These are phyloP conservation scores for Brachypteracias leptosomus DNA, from an alignment of 2,113 vertebrate genomes.

Conservation along the genomic window DNA sequence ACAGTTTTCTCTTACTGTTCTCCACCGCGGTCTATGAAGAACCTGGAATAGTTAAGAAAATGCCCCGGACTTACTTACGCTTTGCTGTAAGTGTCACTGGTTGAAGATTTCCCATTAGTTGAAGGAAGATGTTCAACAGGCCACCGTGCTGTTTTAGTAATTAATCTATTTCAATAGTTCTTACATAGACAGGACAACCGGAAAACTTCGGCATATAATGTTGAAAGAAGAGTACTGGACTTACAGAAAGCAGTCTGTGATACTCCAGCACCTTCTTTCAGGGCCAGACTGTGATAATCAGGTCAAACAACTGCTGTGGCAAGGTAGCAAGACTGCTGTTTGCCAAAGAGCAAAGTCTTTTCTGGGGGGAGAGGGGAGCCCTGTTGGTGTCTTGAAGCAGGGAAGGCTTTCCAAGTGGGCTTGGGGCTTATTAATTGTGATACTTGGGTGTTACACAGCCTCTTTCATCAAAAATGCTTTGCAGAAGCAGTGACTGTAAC, in stretches of 20 bases:
- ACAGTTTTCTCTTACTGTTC: background rate
- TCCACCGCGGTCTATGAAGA: background rate
- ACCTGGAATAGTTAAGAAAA: background rate
- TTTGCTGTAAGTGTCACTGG: background rate
- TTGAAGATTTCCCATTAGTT: slow-evolving; percentile 27
- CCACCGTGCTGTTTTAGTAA: background rate
- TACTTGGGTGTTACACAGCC: background rate
- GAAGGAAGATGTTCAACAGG: slow-evolving; percentile 49
- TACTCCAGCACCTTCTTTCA: slow-evolving; percentile 5
- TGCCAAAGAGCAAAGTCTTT: background rate
- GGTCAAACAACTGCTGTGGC: background rate
- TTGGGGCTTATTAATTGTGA: background rate
- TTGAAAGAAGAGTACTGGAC: background rate
- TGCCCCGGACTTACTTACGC: background rate
- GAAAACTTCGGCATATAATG: slow-evolving; percentile 21
- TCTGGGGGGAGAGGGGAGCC: background rate
- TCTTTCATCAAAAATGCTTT: background rate
- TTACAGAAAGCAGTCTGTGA: background rate
- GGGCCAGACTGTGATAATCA: background rate
- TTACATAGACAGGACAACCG: slow-evolving; percentile 4
- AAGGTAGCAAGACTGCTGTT: background rate
- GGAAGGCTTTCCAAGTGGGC: background rate
- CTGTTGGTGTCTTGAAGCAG: background rate
- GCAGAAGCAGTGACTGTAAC: background rate
- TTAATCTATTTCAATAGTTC: slow-evolving; percentile 28